Evolutionary conservation across 2,888 invertebrate genomes (phyloP).

Genomic region (Cabera pusaria): DNA sequence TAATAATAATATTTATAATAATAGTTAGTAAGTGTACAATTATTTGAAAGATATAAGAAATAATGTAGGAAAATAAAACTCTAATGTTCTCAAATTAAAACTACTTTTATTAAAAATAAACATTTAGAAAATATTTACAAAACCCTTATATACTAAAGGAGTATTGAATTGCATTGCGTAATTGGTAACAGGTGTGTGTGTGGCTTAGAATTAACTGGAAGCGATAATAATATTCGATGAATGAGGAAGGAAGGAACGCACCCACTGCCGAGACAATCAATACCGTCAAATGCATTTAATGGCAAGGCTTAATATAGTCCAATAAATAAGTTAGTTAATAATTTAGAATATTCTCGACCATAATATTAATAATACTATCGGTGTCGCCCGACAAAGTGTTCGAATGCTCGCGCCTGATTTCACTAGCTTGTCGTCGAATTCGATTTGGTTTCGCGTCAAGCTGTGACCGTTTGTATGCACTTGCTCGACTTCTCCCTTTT

Average conservation of each 20-base stretch:
- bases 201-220: conserved; percentile 34
- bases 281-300: conserved; percentile 69
- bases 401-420: conserved; percentile 26
- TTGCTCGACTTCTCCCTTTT: conserved; percentile 53
- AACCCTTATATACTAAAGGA: conserved; percentile 64
- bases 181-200: conserved; percentile 68
- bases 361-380: conserved; percentile 50
- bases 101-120: conserved; percentile 52
- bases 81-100: conserved; percentile 40
- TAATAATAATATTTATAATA: too few relatives aligned
- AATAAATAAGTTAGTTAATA: conserved; percentile 69
- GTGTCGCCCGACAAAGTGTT: conserved; percentile 39
- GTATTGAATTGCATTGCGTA: conserved; percentile 72
- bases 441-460: conserved; percentile 54
- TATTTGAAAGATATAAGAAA: too few relatives aligned
- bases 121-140: conserved; percentile 73
- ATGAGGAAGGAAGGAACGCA: conserved; percentile 20
- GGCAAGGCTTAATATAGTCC: conserved; percentile 69
- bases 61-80: conserved; percentile 37
- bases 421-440: conserved; percentile 43
- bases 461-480: conserved; percentile 47
- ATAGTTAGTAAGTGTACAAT: too few relatives aligned
- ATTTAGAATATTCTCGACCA: conserved; percentile 52
- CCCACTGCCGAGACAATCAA: conserved; percentile 45
- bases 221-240: conserved; percentile 25